These are phyloP conservation scores for Tympanoctomys barrerae DNA, from an alignment of 2,797 vertebrate genomes.

Conservation along the genomic window DNA sequence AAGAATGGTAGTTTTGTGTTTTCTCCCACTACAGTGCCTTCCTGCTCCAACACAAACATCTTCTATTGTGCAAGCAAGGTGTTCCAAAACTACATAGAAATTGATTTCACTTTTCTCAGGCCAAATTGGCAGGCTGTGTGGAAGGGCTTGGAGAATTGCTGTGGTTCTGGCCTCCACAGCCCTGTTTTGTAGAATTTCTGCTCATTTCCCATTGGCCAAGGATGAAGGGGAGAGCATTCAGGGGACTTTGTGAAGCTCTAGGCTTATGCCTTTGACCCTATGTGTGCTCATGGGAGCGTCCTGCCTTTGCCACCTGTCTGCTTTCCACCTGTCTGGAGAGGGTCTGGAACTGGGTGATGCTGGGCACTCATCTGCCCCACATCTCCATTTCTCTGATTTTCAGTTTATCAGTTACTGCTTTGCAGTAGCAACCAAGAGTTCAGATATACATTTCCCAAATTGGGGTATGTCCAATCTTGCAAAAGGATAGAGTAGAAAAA, in stretches of 20 bases:
- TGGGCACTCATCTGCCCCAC: background rate
- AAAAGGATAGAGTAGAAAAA: background rate
- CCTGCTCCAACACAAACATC: background rate
- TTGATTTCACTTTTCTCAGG: background rate
- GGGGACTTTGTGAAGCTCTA: background rate
- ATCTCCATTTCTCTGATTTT: background rate
- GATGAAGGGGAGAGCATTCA: background rate
- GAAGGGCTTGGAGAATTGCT: background rate
- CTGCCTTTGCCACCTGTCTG: background rate
- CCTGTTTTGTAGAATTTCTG: background rate
- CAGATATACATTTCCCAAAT: background rate
- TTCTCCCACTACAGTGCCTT: background rate
- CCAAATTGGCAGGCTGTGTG: background rate
- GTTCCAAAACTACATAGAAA: background rate
- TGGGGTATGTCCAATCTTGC: background rate
- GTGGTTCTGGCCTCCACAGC: background rate
- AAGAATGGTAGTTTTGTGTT: background rate
- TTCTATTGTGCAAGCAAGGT: background rate
- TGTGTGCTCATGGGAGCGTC: rapidly evolving
- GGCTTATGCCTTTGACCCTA: background rate
- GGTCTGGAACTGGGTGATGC: background rate
- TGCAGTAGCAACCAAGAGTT: background rate
- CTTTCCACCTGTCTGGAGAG: background rate
- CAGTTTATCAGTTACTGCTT: background rate
- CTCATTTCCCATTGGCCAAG: background rate